Base-by-base conservation (phyloP, 1,140 invertebrate genomes). In the Scylla paramamosain region DNA sequence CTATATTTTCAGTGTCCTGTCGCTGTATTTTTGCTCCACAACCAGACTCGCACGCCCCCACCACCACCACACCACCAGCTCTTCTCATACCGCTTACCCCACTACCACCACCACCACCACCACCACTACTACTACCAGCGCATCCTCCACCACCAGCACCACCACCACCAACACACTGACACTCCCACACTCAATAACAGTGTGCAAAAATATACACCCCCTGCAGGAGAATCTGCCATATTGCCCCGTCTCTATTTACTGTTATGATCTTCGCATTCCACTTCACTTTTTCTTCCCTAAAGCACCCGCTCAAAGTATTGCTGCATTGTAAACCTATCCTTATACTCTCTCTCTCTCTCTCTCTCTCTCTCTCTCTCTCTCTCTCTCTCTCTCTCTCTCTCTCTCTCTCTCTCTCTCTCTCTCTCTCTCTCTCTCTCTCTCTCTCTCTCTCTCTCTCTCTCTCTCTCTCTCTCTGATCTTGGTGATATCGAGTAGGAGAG, bases 101-200 rank as follows among this genome's bases (percentile, higher is more conserved):
- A 77, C 8, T 20, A 25, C 25, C 67, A 59, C 67, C 67, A 12
- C 67, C 25, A 77, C 67, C 67, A 77, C 67, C 25, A 67, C 59
- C 59, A 14, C 59, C 59, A 67, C 59, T 16, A n/a, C 20, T 8
- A n/a, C 67, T 1, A n/a, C 67, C 67, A n/a, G 12, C 25, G 20
- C 67, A 12, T 20, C n/a, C 25, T 20, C n/a, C 67, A n/a, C n/a
- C 67, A 77, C 67, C 25, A 77, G 7, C 67, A 77, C 67, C n/a
- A n/a, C 20, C 67, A 77, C 25, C 67, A 77, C 67, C n/a, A n/a
- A 12, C 20, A 77, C 67, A 77, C n/a, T 77, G 67, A 77, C 67
- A n/a, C 67, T 77, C n/a, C n/a, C 67, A 77, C 67, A n/a, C 67
- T 77, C 67, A 77, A 77, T 77, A 77, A 77, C 67, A 77, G 67